Base-by-base conservation (phyloP, 2,888 invertebrate genomes). In the Lithophane semibrunnea region DNA sequence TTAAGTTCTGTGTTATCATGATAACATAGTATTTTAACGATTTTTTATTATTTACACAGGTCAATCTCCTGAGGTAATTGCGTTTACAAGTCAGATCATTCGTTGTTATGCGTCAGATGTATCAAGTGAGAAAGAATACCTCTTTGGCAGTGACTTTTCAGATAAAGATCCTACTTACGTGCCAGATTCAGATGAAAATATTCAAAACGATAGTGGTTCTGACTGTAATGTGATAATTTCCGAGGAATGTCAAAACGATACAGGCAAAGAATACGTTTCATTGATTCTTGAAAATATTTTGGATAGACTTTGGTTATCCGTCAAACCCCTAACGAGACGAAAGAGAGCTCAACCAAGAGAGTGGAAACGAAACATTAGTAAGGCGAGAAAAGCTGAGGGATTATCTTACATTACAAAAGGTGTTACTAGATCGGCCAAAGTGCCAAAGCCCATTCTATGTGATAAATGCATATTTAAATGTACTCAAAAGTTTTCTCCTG, bases 331-430 rank as follows among this genome's bases (percentile, higher is more conserved):
- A 52, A 67, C 52, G 67, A 0, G 67, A 54, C 67, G 67, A 52
- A 67, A 67, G 52, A 67, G 67, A 67, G 67, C 52, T 67, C 18
- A 67, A 52, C 67, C 67, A 18, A 67, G 10, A 54, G 67, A 67
- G 67, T 67, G 67, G 67, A 67, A 67, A 37, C 67, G 67, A 10
- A 54, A 67, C 10, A 67, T 67, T 54, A 54, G 67, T 67, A 67
- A 67, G 18, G 9, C 49, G 66, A 29, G 29, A 29, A 29, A 29
- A 29, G 29, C 29, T 29, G 29, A 29, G 29, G 29, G 29, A 29
- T 29, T 29, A 29, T 29, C 29, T 29, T 29, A 29, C 29, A 29
- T 29, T 29, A 29, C 29, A 29, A 29, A 29, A 29, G 29, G 29
- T 29, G 29, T 29, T 29, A 29, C 29, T 29, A 29, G 29, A 29